Conservation (phyloP, 2,888 invertebrate species). For the Halocaridina rubra region DNA sequence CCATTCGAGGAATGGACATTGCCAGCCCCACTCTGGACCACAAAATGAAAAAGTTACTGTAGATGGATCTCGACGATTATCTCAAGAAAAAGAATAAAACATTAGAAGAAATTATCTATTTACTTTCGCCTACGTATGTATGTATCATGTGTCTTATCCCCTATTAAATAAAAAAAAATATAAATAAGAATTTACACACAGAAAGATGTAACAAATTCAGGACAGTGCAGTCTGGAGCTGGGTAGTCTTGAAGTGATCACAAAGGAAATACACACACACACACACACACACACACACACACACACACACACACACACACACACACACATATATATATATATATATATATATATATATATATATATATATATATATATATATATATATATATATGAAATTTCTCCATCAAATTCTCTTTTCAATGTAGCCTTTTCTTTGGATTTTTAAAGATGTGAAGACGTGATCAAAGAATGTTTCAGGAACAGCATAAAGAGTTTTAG, state of each 20-base stretch:
- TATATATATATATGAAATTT: too few species aligned
- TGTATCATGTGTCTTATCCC: background rate
- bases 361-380: too few species aligned
- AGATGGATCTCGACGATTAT: background rate
- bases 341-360: too few species aligned
- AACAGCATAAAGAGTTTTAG: too few species aligned
- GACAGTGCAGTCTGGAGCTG: too few species aligned
- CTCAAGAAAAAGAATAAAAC: background rate
- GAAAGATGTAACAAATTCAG: background rate
- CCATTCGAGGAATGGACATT: constrained; percentile 9
- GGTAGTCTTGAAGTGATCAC: too few species aligned
- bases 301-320: background rate
- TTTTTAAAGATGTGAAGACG: too few species aligned
- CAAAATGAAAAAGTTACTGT: background rate
- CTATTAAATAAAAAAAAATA: too few species aligned
- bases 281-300: background rate
- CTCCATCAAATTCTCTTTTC: too few species aligned
- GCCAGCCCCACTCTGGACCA: background rate
- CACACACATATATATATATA: too few species aligned
- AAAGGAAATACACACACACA: background rate
- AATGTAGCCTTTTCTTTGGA: too few species aligned
- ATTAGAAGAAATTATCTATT: background rate
- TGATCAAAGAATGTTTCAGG: too few species aligned
- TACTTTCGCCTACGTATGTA: constrained; percentile 10
- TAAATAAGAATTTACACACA: background rate